A percentile compares a stretch with the other conserved stretches of the same genome.
Evolutionary conservation across 2,797 vertebrate genomes (phyloP).

Genomic region (Cuniculus paca): DNA sequence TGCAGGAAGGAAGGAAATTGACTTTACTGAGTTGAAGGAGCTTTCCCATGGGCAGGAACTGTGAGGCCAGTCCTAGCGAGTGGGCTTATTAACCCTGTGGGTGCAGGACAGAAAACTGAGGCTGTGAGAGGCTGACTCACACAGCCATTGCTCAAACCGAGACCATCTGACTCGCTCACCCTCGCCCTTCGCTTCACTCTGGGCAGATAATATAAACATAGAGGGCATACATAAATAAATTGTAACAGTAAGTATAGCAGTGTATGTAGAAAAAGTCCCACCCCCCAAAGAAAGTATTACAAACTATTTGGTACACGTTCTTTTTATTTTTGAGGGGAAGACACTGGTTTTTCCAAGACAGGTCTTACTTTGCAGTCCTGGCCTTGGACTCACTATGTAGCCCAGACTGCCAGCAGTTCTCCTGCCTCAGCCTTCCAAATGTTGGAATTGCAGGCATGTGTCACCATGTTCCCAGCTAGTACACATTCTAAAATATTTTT

Average conservation of each 20-base stretch:
- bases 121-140: background rate
- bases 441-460: background rate
- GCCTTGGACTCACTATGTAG: background rate
- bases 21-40: background rate
- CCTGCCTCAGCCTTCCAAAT: background rate
- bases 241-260: background rate
- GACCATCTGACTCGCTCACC: background rate
- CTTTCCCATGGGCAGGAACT: background rate
- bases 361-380: background rate
- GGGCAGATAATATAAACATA: background rate
- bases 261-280: background rate
- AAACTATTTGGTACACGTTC: background rate
- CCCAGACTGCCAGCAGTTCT: background rate
- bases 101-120: background rate
- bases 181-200: background rate
- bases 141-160: accelerated
- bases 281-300: background rate
- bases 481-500: background rate
- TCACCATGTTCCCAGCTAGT: background rate
- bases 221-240: background rate
- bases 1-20: slow-evolving; percentile 68
- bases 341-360: background rate
- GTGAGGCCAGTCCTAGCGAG: background rate
- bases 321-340: background rate
- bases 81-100: background rate